A percentile compares a stretch with the other conserved stretches of the same genome.
These are phyloP conservation scores for Mormyrus iriodes DNA, from an alignment of 2,113 vertebrate genomes.

Conservation along the genomic window DNA sequence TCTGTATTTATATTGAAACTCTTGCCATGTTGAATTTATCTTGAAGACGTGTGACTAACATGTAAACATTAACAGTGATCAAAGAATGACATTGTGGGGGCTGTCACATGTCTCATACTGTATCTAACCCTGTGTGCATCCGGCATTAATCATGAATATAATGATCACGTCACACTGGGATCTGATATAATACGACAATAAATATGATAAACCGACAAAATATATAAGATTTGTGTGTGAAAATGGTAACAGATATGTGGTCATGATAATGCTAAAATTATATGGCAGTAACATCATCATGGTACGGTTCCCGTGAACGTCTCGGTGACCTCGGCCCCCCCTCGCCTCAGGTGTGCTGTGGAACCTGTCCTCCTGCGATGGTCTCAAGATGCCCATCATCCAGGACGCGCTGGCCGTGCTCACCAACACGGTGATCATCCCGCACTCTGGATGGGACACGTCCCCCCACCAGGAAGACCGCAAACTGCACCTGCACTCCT, in stretches of 20 bases:
- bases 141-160: neutral
- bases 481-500: constrained; percentile 92
- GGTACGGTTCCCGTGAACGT: neutral
- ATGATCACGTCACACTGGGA: neutral
- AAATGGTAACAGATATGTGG: neutral
- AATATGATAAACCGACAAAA: neutral
- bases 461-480: constrained; percentile 90
- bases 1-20: neutral
- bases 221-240: neutral
- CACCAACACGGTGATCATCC: constrained; percentile 96
- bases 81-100: neutral
- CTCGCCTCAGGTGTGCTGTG: constrained; percentile 81
- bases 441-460: constrained; percentile 95
- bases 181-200: neutral
- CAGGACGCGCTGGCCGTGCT: constrained; percentile 93
- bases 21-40: neutral
- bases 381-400: constrained; percentile 98
- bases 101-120: neutral
- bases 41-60: neutral
- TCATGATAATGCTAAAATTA: neutral
- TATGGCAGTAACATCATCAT: neutral
- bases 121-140: neutral
- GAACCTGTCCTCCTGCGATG: constrained; percentile 96
- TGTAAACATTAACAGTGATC: neutral
- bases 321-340: neutral